Base-by-base conservation (phyloP, 2,888 invertebrate species). In the Chironomus riparius region DNA sequence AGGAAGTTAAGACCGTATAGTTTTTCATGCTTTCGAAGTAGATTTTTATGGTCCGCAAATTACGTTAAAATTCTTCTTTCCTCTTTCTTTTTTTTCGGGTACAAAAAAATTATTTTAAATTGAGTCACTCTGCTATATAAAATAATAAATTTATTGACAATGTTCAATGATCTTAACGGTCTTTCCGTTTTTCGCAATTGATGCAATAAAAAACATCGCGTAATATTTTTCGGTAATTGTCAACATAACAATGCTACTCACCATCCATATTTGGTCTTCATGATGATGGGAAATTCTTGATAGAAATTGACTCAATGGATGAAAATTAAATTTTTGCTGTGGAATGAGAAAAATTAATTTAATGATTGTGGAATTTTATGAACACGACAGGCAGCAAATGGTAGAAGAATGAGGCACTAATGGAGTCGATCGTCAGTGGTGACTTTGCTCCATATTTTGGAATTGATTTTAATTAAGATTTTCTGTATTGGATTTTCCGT, bases 121-220 rank as follows among this genome's bases (percentile, higher is more conserved):
- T 56, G 56, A 56, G 56, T 7, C 56, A 70, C 22, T n/a, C 10
- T 50, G 2, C 70, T 18, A 2, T 47, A 13, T 2, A 69, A 24
- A 24, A 62, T 4, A 18, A 65, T 21, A 47, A 47, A 10, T 47
- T 28, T 50, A 47, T 56, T 24, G 50, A 22, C 22, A 12, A 71
- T 71, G 71, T 71, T 71, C 71, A 56, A 21, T 71, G 71, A 71
- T 71, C 71, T 71, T 71, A 71, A 71, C 71, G 71, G 71, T 71
- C 38, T 38, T 10, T 38, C 38, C 38, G 38, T 38, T 38, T 38
- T 62, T 65, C 21, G 21, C 24, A n/a, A 24, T 18, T 18, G 56
- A 15, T n/a, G 12, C 65, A 65, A 65, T 56, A 65, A 65, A 65
- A n/a, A 62, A 62, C 22, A n/a, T 21, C 22, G 18, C 21, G n/a